phyloP scores from a whole-genome alignment of 1,140 invertebrate species.

The Helicoverpa zea region DNA sequence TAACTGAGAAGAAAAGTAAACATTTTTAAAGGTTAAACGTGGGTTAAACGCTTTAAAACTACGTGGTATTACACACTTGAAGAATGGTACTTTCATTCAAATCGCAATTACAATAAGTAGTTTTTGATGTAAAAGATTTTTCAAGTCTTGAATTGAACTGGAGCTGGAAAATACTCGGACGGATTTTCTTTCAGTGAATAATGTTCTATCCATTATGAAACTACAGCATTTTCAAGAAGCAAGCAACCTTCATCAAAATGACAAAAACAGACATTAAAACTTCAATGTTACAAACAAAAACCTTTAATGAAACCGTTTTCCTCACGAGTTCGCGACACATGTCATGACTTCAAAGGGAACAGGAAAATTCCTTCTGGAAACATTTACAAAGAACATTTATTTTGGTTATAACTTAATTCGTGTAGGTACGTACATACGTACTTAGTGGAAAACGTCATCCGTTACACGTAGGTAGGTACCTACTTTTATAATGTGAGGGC shows the following conservation, averaged over 20 bases:
- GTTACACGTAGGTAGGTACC: background rate
- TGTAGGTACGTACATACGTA: background rate
- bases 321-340: constrained; percentile 14
- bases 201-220: background rate
- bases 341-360: constrained; percentile 26
- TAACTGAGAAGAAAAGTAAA: too few relatives aligned
- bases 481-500: constrained; percentile 18
- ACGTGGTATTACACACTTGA: too few relatives aligned
- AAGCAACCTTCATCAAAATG: constrained; percentile 2
- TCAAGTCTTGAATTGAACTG: too few relatives aligned
- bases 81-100: too few relatives aligned
- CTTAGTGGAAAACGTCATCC: too few relatives aligned
- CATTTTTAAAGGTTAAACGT: too few relatives aligned
- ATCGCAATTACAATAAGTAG: too few relatives aligned
- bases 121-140: too few relatives aligned
- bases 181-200: too few relatives aligned
- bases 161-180: too few relatives aligned
- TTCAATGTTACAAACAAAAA: constrained; percentile 31
- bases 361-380: constrained; percentile 7
- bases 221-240: background rate
- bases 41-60: too few relatives aligned
- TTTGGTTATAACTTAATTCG: constrained; percentile 35
- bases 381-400: constrained; percentile 35
- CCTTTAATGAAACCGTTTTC: constrained; percentile 25
- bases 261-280: constrained; percentile 33